Evolutionary conservation across 2,113 vertebrate species (phyloP).

Genomic region (Cathartes aura): DNA sequence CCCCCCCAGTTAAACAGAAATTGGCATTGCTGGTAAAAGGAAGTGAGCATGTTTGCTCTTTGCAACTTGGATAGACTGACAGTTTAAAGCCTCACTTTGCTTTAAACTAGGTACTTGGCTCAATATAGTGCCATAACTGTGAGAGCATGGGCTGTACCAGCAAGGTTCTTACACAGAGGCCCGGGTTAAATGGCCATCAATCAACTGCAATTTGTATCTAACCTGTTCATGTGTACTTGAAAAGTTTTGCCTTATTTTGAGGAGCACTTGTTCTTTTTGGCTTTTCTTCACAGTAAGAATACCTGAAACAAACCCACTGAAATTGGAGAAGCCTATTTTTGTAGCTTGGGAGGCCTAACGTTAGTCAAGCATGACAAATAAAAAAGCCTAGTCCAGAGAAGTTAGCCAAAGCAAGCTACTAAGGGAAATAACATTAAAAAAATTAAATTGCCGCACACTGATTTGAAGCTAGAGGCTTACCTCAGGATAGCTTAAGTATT

Average conservation of each 20-base stretch:
- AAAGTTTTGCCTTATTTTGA: not conserved
- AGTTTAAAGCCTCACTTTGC: not conserved
- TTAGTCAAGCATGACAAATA: constrained; percentile 66
- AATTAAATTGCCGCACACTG: not conserved
- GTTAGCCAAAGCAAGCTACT: constrained; percentile 69
- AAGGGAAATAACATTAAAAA: constrained; percentile 55
- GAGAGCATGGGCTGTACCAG: not conserved
- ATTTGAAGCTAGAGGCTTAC: not conserved
- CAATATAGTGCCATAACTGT: not conserved
- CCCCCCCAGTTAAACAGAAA: not conserved
- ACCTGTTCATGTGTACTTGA: not conserved
- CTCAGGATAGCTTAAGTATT: constrained; percentile 1
- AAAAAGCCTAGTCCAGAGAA: constrained; percentile 31
- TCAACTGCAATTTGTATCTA: not conserved
- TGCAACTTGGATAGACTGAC: not conserved
- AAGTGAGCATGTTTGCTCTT: not conserved
- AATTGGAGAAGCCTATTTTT: constrained; percentile 29
- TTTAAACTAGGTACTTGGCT: not conserved
- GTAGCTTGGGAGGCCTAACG: constrained; percentile 34
- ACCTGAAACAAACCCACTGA: constrained; percentile 24
- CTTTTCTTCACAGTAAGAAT: not conserved
- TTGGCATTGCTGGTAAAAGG: not conserved
- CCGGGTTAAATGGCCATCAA: not conserved
- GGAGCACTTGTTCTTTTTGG: not conserved
- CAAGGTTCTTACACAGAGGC: not conserved